Percentiles rank a stretch among this genome's conserved stretches.
These are phyloP conservation scores for Lemur catta DNA, from an alignment of 2,797 vertebrate species.

Conservation along the genomic window DNA sequence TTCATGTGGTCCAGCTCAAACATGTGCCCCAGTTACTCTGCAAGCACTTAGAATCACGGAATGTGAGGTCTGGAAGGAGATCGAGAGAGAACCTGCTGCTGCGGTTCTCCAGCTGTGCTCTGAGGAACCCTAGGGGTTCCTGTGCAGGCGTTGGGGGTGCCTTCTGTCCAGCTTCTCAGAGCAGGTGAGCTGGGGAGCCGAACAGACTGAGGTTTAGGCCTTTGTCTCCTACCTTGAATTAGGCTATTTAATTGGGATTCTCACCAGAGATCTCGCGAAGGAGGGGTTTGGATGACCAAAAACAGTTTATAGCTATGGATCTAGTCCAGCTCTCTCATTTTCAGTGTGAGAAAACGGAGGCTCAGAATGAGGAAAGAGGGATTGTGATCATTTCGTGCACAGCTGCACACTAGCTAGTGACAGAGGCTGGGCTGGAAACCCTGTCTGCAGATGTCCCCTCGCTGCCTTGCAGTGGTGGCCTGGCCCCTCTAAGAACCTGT, in stretches of 20 bases:
- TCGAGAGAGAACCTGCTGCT: background rate
- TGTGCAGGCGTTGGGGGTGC: background rate
- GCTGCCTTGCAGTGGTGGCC: background rate
- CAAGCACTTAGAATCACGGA: background rate
- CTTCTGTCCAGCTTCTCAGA: background rate
- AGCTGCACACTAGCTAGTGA: background rate
- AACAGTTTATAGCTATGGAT: background rate
- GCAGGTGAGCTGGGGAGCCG: background rate
- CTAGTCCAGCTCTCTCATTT: background rate
- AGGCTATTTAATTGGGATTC: background rate
- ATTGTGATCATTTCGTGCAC: fast-evolving
- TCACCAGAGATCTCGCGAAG: background rate
- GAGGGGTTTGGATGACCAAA: background rate
- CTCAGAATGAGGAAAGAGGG: background rate
- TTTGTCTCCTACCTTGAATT: background rate
- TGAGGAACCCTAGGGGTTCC: background rate
- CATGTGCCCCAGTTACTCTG: background rate
- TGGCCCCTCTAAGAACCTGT: background rate
- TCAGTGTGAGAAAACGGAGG: background rate
- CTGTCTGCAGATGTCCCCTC: fast-evolving
- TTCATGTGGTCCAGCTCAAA: background rate
- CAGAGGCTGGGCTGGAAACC: background rate
- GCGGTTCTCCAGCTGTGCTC: background rate
- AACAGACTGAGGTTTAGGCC: background rate
- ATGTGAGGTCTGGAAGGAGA: background rate